Percentiles rank a stretch among this genome's conserved stretches.
Evolutionary conservation across 2,113 vertebrate species (phyloP).

Genomic region (Mohoua ochrocephala): DNA sequence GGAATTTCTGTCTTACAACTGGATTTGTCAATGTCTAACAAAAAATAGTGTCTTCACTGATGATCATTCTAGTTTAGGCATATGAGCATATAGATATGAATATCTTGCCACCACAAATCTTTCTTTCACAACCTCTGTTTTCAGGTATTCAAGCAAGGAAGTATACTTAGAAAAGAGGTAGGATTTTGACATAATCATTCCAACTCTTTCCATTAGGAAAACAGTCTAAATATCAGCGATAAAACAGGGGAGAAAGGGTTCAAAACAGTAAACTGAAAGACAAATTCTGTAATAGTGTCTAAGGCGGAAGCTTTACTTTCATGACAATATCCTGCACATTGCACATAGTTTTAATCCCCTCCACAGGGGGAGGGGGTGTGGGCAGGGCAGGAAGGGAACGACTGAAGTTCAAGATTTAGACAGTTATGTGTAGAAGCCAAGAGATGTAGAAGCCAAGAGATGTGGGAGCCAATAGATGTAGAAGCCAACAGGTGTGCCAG

Average conservation of each 20-base stretch:
- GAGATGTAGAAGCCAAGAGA: no score
- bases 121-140: background rate
- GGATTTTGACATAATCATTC: background rate
- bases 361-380: rapidly evolving
- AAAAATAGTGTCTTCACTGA: background rate
- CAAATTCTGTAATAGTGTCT: background rate
- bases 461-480: background rate
- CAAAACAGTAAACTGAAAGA: background rate
- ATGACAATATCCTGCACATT: background rate
- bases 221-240: background rate
- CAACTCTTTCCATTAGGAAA: background rate
- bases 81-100: background rate
- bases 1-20: background rate
- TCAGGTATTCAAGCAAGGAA: background rate
- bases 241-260: rapidly evolving
- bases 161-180: background rate
- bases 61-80: background rate
- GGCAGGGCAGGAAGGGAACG: rapidly evolving
- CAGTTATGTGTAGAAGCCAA: background rate
- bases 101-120: background rate
- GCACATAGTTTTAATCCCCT: background rate
- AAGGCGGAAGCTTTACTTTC: background rate
- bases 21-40: background rate
- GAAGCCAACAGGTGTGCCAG: background rate
- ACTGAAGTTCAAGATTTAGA: background rate